Evolutionary conservation across 2,113 vertebrate species (phyloP).

Genomic region (Stictonetta naevosa): DNA sequence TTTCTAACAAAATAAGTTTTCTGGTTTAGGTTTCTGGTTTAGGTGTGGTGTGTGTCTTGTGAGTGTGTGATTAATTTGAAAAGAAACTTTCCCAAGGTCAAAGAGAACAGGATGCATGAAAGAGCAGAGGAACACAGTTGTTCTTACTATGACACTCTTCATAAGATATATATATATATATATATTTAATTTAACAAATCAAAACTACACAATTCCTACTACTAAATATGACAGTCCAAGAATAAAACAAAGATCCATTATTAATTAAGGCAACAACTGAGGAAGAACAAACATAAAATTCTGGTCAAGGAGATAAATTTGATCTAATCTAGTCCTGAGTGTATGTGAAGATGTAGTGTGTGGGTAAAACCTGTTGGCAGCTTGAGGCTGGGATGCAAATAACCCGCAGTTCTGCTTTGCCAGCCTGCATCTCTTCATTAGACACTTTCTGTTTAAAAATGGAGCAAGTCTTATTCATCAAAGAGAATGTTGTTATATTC

Average conservation of each 20-base stretch:
- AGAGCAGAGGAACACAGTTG: neutral
- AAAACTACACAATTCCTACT: neutral
- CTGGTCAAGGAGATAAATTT: neutral
- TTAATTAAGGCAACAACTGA: neutral
- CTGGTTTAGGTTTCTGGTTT: neutral
- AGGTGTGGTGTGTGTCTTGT: too few species aligned
- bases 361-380: conserved; percentile 7
- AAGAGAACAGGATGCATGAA: neutral
- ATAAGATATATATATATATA: neutral
- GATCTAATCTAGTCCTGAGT: neutral
- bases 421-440: neutral
- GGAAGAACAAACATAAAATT: neutral
- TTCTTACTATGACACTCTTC: neutral
- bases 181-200: neutral
- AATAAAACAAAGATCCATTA: neutral
- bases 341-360: neutral
- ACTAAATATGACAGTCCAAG: neutral
- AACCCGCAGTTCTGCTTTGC: neutral
- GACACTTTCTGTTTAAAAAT: neutral
- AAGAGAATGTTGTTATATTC: neutral
- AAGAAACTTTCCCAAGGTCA: neutral
- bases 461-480: neutral
- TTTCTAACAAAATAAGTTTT: neutral
- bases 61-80: neutral
- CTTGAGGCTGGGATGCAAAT: neutral